Evolutionary conservation across 2,113 vertebrate genomes (phyloP).

Genomic region (Benitochromis conjunctus): DNA sequence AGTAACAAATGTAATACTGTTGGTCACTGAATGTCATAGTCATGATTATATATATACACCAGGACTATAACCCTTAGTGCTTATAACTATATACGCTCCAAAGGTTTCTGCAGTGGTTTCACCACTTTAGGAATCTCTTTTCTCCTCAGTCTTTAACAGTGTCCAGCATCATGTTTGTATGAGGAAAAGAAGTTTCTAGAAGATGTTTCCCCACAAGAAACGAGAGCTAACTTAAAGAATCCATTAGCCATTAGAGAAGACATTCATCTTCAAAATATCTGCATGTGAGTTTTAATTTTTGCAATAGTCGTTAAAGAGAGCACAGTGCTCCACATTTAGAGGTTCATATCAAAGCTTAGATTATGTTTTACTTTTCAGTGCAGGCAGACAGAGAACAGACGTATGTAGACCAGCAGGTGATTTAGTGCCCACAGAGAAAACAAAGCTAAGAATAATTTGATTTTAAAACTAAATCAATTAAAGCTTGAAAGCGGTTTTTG

Average conservation of each 20-base stretch:
- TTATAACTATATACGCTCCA: not conserved
- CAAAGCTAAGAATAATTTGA: not conserved
- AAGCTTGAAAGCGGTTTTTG: too few species aligned
- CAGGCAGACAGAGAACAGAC: rapidly evolving
- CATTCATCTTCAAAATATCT: rapidly evolving
- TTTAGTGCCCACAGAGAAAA: rapidly evolving
- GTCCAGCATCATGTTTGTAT: not conserved
- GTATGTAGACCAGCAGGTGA: rapidly evolving
- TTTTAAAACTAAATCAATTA: too few species aligned
- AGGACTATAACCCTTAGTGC: not conserved
- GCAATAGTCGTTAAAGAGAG: not conserved
- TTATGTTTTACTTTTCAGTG: not conserved
- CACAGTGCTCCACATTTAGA: not conserved
- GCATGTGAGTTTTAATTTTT: not conserved
- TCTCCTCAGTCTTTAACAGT: not conserved
- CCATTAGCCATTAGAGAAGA: not conserved
- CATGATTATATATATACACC: not conserved
- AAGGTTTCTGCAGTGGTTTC: not conserved
- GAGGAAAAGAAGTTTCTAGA: not conserved
- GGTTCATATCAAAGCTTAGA: not conserved
- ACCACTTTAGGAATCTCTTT: not conserved
- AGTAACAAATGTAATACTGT: rapidly evolving
- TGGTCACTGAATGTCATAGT: not conserved
- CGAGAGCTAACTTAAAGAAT: not conserved
- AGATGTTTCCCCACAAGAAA: not conserved